Evolutionary conservation across 2,113 vertebrate genomes (phyloP), one percentile per base, ranked within the genome.

Genomic region (Sitta europaea): DNA sequence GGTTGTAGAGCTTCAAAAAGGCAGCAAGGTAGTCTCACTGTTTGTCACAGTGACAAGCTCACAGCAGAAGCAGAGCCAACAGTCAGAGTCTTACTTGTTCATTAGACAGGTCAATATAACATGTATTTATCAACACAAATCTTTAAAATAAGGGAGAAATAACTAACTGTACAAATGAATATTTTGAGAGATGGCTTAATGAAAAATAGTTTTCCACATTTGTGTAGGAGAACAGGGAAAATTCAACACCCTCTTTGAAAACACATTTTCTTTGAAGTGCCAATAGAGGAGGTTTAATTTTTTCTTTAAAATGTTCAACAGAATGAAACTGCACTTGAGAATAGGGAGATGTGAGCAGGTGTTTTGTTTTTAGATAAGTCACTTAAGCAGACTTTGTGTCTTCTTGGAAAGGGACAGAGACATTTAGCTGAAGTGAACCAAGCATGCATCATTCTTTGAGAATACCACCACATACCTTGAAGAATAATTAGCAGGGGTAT

Each of bases 231-330:
- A 81, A 47, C 9, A 87, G 28, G 12, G 59, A 9, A 73, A 61
- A 87, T 65, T 83, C 24, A 92, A 14, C 4, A 33, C 5, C 5
- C 0, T 68, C 10, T 58, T 55, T 55, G 27, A 83, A 55, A 12
- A 16, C 1, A 4, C 14, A 2, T 57, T 80, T 86, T 85, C 28
- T 20, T 74, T 19, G 10, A 62, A 36, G 11, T 48, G 6, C 17
- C 5, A 8, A 20, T 10, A 40, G 5, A 13, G 2, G 3, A 1
- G 3, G 10, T 18, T 58, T 42, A 17, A 2, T 18, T n/a, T 50
- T 13, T 31, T 22, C 28, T 29, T 48, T 23, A n/a, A n/a, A n/a
- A n/a, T n/a, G n/a, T n/a, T n/a, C n/a, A 73, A 61, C 31, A 48
- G 18, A 27, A 71, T 42, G 29, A 19, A 74, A 25, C 6, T 57